Percentiles rank a stretch among this genome's conserved stretches.
Evolutionary conservation across 1,140 invertebrate genomes (phyloP).

Genomic region (Diorhabda carinulata): DNA sequence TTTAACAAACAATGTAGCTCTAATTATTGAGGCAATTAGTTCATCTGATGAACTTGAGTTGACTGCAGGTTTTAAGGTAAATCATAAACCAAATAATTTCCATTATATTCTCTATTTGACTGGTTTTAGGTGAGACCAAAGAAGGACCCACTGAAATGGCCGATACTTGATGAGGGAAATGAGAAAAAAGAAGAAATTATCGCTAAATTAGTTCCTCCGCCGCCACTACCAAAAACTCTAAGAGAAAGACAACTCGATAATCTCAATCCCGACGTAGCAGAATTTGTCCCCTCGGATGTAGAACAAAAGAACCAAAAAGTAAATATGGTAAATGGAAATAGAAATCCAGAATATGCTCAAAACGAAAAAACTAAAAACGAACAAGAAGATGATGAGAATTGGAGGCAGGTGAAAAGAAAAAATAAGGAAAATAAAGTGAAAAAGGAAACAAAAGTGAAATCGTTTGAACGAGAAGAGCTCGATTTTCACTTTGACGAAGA

Average conservation of each 20-base stretch:
- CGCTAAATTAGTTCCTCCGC: constrained; percentile 60
- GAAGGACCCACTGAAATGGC: constrained; percentile 81
- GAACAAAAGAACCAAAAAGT: constrained; percentile 67
- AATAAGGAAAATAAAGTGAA: constrained; percentile 46
- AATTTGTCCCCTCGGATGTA: constrained; percentile 65
- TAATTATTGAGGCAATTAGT: constrained; percentile 78
- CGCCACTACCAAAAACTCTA: constrained; percentile 57
- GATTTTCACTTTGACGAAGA: constrained; percentile 98
- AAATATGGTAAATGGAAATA: constrained; percentile 57
- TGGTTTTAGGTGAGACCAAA: constrained; percentile 70
- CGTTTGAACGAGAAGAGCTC: constrained; percentile 72
- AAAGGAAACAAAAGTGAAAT: constrained; percentile 42
- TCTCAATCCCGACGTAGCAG: constrained; percentile 81
- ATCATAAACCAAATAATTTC: constrained; percentile 2
- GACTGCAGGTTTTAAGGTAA: constrained; percentile 69
- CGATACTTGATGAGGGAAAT: constrained; percentile 61
- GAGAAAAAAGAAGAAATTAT: constrained; percentile 53
- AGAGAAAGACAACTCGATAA: constrained; percentile 30
- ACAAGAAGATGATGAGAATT: constrained; percentile 33
- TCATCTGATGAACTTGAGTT: constrained; percentile 81
- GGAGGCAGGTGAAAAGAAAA: constrained; percentile 42
- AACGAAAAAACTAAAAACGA: constrained; percentile 63
- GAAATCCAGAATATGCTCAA: constrained; percentile 67
- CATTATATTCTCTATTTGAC: constrained; percentile 12
- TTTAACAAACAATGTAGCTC: constrained; percentile 76